phyloP scores from a whole-genome alignment of 30 jellyfish, hydroid and myxozoan genomes.

The Morbakka virulenta region DNA sequence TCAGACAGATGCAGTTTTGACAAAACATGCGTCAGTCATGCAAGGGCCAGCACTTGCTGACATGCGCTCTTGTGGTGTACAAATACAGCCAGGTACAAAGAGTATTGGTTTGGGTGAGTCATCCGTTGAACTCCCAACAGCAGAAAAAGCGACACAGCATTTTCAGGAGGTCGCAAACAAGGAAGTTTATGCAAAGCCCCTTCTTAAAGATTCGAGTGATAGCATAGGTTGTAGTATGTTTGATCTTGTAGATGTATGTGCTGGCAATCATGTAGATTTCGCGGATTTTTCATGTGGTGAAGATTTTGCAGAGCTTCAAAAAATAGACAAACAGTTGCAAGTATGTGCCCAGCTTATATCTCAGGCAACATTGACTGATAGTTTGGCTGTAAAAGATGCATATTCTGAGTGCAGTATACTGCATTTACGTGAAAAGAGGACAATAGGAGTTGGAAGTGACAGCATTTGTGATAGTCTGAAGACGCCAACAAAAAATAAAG shows the following conservation, averaged over 20 bases:
- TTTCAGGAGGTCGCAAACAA: not conserved
- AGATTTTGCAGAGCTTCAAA: slow-evolving; percentile 24
- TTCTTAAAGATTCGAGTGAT: not conserved
- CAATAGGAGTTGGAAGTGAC: slow-evolving; percentile 73
- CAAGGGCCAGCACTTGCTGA: slow-evolving; percentile 58
- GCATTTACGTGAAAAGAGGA: slow-evolving; percentile 22
- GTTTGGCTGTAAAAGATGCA: not conserved
- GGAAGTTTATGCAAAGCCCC: slow-evolving; percentile 4
- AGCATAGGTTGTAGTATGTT: slow-evolving; percentile 33
- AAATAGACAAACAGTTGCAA: slow-evolving; percentile 20
- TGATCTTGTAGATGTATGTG: not conserved
- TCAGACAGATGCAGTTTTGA: slow-evolving; percentile 7
- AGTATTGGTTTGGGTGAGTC: slow-evolving; percentile 69
- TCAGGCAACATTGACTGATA: slow-evolving; percentile 17
- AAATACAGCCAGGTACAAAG: slow-evolving; percentile 10
- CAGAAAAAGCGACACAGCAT: slow-evolving; percentile 30
- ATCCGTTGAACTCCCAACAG: slow-evolving; percentile 11
- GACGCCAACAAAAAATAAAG: not conserved
- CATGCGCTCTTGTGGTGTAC: slow-evolving; percentile 11
- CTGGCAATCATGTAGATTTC: slow-evolving; percentile 3
- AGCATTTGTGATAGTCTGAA: slow-evolving; percentile 19
- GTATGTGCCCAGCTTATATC: not conserved
- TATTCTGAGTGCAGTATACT: not conserved
- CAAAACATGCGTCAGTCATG: slow-evolving; percentile 13
- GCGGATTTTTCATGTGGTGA: slow-evolving; percentile 87